Conservation (phyloP, 2,797 vertebrate genomes). For the Cirrhinus mrigala region DNA sequence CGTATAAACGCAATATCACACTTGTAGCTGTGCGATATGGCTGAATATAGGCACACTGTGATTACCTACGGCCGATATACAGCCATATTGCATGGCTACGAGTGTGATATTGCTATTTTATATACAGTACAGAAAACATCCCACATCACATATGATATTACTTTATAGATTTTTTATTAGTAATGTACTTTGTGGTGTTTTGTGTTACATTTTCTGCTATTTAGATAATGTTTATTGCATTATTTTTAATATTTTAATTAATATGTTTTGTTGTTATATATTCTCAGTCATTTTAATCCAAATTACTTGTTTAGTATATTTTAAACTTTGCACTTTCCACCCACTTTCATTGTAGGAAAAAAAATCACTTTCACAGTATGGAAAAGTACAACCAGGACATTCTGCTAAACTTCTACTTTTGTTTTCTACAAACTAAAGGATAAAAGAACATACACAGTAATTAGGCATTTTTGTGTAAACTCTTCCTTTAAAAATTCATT, state of each 20-base stretch:
- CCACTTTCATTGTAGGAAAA: neutral
- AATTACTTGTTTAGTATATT: neutral
- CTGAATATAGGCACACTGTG: no score
- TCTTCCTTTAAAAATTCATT: neutral
- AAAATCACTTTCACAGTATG: neutral
- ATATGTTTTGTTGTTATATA: neutral
- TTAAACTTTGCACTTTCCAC: neutral
- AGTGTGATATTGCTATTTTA: no score
- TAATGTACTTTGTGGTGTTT: neutral
- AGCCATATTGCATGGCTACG: no score
- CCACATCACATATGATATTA: no score
- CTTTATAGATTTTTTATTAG: no score
- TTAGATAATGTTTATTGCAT: neutral
- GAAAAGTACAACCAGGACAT: neutral
- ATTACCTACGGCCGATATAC: no score
- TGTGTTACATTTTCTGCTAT: neutral
- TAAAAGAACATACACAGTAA: neutral
- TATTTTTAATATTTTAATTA: no score
- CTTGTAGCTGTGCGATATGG: no score
- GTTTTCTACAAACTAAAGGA: neutral
- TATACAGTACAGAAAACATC: no score
- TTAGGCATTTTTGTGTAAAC: neutral
- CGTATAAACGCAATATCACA: no score
- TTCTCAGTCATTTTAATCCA: neutral
- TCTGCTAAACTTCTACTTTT: neutral